Evolutionary conservation across 92 coral and sea anemone species (phyloP), one percentile per base, ranked within the genome.

Genomic region (Parazoanthus atlanticus): DNA sequence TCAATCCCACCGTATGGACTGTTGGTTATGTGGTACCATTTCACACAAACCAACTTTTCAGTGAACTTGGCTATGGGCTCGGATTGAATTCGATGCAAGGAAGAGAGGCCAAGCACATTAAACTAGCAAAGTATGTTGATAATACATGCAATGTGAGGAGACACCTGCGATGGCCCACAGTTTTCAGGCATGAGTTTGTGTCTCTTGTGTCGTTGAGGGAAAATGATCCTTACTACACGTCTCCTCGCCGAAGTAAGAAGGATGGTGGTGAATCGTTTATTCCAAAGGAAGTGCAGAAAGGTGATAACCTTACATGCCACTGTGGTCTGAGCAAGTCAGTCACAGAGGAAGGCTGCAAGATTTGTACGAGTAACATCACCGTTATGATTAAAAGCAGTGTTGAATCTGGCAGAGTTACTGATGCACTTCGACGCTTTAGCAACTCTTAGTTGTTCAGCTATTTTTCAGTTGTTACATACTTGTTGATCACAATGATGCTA

Each of bases 81-180:
- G 90, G 85, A 21, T 56, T 78, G 32, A 78, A 78, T 81, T 78
- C 90, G 2, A 78, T 87, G 90, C 85, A 87, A 65, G 90, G 85
- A 33, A 70, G 67, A 58, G 85, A 87, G 40, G 85, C 90, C 75
- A 87, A 78, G 19, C 90, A 87, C 34, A 19, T 54, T 13, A 87
- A 87, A 47, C 77, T 87, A 31, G 47, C 36, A 32, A 58, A 78
- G 19, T 87, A 78, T 78, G 76, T 88, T 30, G 12, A 29, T 12
- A 88, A 88, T n/a, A 88, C 86, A 7, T 88, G 90, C 32, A 88
- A 38, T 79, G 90, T 33, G 29, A 12, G 85, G 23, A 78, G 76
- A 58, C 16, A 31, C 23, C 65, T 19, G 43, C 15, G 58, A 40
- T 88, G 90, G 86, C 8, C 47, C n/a, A 75, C 16, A 13, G 90